These are phyloP conservation scores for Balearica regulorum DNA, from an alignment of 2,797 vertebrate species.

Conservation along the genomic window DNA sequence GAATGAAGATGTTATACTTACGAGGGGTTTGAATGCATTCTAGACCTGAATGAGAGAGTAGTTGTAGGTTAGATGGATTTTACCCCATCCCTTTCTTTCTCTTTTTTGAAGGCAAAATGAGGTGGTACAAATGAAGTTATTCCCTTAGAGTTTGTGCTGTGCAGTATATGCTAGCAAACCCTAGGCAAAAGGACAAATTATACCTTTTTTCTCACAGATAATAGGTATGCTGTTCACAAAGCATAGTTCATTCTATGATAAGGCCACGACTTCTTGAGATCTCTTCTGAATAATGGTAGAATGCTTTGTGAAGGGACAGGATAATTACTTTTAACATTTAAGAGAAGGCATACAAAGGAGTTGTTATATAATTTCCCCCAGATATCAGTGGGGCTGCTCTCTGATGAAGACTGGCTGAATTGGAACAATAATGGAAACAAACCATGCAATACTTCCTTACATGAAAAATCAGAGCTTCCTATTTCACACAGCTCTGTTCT, in stretches of 20 bases:
- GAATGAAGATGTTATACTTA: neutral
- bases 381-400: neutral
- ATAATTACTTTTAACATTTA: slow-evolving; percentile 18
- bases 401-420: neutral
- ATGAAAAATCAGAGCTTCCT: neutral
- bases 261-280: neutral
- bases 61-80: neutral
- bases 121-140: neutral
- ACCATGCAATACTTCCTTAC: neutral
- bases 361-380: neutral
- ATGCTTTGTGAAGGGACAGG: neutral
- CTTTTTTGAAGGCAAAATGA: neutral
- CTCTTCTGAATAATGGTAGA: neutral
- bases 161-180: neutral
- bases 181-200: neutral
- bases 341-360: neutral
- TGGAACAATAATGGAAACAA: neutral
- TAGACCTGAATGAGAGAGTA: neutral
- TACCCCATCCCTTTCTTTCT: neutral
- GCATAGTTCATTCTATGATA: neutral
- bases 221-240: neutral
- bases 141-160: neutral
- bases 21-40: neutral
- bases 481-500: neutral
- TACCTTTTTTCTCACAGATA: neutral